phyloP scores from a whole-genome alignment of 1,140 invertebrate species.

The Battus philenor region DNA sequence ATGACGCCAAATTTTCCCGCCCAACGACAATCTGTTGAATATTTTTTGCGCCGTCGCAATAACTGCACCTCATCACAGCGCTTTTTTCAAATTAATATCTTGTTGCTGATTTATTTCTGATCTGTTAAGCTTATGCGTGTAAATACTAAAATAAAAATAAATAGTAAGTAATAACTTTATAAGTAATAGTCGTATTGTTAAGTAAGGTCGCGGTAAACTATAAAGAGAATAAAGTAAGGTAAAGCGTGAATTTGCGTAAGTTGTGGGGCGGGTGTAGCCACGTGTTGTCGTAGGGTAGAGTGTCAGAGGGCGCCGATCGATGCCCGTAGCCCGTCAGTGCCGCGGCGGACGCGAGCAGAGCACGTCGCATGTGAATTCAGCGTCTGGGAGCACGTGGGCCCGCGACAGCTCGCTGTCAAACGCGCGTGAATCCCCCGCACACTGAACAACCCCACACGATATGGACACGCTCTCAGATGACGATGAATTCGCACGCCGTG shows the following conservation, averaged over 20 bases:
- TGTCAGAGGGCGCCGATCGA: slow-evolving; percentile 45
- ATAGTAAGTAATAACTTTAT: too few relatives aligned
- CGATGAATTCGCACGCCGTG: slow-evolving; percentile 60
- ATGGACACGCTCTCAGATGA: slow-evolving; percentile 72
- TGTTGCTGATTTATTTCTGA: too few relatives aligned
- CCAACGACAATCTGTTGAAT: slow-evolving; percentile 63
- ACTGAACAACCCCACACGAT: slow-evolving; percentile 29
- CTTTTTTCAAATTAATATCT: slow-evolving; percentile 31
- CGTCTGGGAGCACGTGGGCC: slow-evolving; percentile 59
- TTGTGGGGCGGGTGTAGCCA: slow-evolving; percentile 36
- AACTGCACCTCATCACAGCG: slow-evolving; percentile 19
- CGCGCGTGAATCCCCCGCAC: slow-evolving; percentile 43
- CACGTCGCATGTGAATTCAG: slow-evolving; percentile 45
- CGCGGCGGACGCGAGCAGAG: slow-evolving; percentile 60
- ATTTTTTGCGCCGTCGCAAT: slow-evolving; percentile 42
- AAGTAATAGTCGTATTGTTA: too few relatives aligned
- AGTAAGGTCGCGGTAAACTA: too few relatives aligned
- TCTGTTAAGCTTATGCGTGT: too few relatives aligned
- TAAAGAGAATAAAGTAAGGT: too few relatives aligned
- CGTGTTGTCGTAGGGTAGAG: slow-evolving; percentile 32
- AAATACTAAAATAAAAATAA: too few relatives aligned
- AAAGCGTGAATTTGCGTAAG: slow-evolving; percentile 13
- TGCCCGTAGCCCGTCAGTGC: slow-evolving; percentile 55
- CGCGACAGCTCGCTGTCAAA: slow-evolving; percentile 48
- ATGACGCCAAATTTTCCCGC: slow-evolving; percentile 55